Base-by-base conservation (phyloP, 2,888 invertebrate species). In the Brachynemurus nebulosus region DNA sequence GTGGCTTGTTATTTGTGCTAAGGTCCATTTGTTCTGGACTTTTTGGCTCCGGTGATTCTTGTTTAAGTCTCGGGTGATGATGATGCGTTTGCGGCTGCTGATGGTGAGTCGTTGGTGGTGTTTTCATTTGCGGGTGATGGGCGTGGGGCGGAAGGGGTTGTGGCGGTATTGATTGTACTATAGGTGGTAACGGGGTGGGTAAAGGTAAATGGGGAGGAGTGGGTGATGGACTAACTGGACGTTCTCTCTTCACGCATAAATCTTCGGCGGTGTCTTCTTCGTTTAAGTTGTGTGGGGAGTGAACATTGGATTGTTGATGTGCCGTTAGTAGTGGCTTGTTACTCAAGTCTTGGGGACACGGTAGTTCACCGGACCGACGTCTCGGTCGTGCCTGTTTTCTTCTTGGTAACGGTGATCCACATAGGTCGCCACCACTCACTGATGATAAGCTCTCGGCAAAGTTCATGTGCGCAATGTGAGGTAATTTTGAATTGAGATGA, bases 331-430 rank as follows among this genome's bases (percentile, higher is more conserved):
- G 54, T 19, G 65, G 59, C 43, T 62, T 60, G 42, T 61, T 71
- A 38, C 69, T 68, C 34, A 80, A 65, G 56, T 79, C 79, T 54
- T 78, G 78, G 2, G 77, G 70, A 9, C 72, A 70, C 51, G 68
- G 64, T 46, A 72, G 52, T 55, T 90, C 90, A 5, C 88, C 86
- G 0, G 88, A 88, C 57, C 89, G 74, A 51, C 90, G 71, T 37
- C 89, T 69, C 3, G 90, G 90, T 40, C 89, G 69, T 6, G 89
- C 89, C 65, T 90, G 89, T 57, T 89, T 89, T 50, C 89, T 69
- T 48, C 89, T 69, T 1, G 88, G 85, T 66, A 83, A 73, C n/a
- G 86, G 86, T 46, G 85, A 86, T 44, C 78, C 75, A 53, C 84
- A 82, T 3, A 35, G 21, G 54, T 67, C 62, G 56, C 70, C 51